These are phyloP conservation scores for Callimorpha dominula DNA, from an alignment of 2,888 invertebrate genomes.

Conservation along the genomic window DNA sequence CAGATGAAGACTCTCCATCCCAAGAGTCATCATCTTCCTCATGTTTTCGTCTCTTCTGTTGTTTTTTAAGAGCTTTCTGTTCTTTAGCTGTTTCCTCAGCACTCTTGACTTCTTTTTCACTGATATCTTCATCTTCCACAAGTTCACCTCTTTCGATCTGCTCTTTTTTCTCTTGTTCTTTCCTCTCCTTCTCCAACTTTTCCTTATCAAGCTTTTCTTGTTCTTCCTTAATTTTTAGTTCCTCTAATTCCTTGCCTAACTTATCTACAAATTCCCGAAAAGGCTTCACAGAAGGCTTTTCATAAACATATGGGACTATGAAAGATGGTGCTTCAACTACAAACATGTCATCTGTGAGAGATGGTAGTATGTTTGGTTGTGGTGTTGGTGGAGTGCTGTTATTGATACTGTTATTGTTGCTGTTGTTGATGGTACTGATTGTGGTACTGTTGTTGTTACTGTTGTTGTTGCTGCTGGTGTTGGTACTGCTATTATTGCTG, in stretches of 20 bases:
- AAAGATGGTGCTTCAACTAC: slow-evolving; percentile 97
- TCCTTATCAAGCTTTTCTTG: slow-evolving; percentile 72
- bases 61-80: slow-evolving; percentile 72
- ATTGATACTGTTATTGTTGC: slow-evolving; percentile 23
- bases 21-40: slow-evolving; percentile 88
- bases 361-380: slow-evolving; percentile 89
- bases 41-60: slow-evolving; percentile 67
- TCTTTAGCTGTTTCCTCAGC: slow-evolving; percentile 61
- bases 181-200: slow-evolving; percentile 73
- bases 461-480: slow-evolving; percentile 7
- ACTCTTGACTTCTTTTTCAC: slow-evolving; percentile 60
- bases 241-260: slow-evolving; percentile 88
- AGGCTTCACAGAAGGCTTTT: slow-evolving; percentile 94
- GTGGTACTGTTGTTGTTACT: slow-evolving; percentile 10
- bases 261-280: slow-evolving; percentile 91
- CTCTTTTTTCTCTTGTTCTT: slow-evolving; percentile 47
- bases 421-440: background rate
- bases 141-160: slow-evolving; percentile 72
- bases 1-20: slow-evolving; percentile 86
- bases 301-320: slow-evolving; percentile 97
- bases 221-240: slow-evolving; percentile 76
- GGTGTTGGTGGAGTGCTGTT: slow-evolving; percentile 55
- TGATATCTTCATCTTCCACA: slow-evolving; percentile 64
- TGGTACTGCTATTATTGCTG: background rate
- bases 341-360: slow-evolving; percentile 96